Evolutionary conservation across 1,140 invertebrate genomes (phyloP), one percentile per base, ranked within the genome.

Genomic region (Zophobas morio): DNA sequence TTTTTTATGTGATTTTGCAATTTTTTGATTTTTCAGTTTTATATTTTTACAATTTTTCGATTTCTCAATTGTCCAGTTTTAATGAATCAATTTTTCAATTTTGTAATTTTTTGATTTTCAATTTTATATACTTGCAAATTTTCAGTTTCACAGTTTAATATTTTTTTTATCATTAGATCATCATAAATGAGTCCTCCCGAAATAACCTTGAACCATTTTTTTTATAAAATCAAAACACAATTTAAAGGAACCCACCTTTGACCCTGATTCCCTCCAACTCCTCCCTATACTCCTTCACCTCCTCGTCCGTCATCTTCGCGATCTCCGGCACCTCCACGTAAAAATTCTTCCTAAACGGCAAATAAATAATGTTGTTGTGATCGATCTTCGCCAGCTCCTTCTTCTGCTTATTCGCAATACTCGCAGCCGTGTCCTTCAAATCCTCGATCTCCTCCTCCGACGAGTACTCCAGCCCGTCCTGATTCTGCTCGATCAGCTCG

Each of bases 391-490:
- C 93, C 37, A 97, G 85, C 85, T 98, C 96, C 83, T 97, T 95
- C 79, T 94, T 94, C 84, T 96, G 94, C 85, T 96, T 96, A 76
- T 94, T 95, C 1, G 94, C 94, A 42, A 98, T 92, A 80, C 94
- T 96, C 34, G 94, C 93, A 56, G 97, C 97, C 0, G 96, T 94
- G 80, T 96, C 93, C 78, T 98, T 96, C 57, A 99, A 90, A 86
- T 98, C 97, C 86, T 99, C 97, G 40, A 94, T 90, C 86, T 99
- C 97, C 87, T 99, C 97, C 88, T 99, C 97, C 34, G 96, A 98
- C 0, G 97, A 99, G 90, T 99, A 99, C 88, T 99, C 97, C 74
- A 99, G 88, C 32, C 96, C 96, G 88, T 99, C 98, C 88, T 98
- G 95, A 88, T 99, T 98, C 84, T 98, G 97, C 86, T 99, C 96